Percentiles rank a stretch among this genome's conserved stretches.
Evolutionary conservation across 2,113 vertebrate species (phyloP).

Genomic region (Lathamus discolor): DNA sequence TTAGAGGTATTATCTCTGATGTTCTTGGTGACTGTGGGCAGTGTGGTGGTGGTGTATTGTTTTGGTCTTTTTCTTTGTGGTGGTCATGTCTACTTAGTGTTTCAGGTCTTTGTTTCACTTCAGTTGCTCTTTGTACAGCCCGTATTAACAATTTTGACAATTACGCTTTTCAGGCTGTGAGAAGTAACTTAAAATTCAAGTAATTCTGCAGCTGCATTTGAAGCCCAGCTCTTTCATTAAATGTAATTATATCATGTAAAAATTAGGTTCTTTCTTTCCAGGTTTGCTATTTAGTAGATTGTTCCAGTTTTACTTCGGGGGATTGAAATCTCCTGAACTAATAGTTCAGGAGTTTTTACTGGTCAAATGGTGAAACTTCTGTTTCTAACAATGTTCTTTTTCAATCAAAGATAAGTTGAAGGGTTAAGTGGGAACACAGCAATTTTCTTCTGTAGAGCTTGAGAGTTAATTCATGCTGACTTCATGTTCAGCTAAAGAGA

Average conservation of each 20-base stretch:
- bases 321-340: not conserved
- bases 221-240: not conserved
- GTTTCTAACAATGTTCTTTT: not conserved
- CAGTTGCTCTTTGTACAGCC: not conserved
- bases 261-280: not conserved
- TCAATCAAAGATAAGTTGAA: not conserved
- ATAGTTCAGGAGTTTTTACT: not conserved
- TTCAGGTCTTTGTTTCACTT: not conserved
- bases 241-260: not conserved
- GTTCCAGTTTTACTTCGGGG: not conserved
- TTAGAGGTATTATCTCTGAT: not conserved
- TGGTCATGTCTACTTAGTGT: not conserved
- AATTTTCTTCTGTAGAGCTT: not conserved
- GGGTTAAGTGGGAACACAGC: not conserved
- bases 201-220: not conserved
- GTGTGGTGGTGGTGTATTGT: not conserved
- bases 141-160: fast-evolving
- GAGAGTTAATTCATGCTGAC: not conserved
- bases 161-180: not conserved
- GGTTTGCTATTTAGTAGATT: not conserved
- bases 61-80: not conserved
- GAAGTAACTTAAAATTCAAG: not conserved
- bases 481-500: not conserved
- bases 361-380: not conserved
- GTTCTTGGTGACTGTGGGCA: not conserved